Conservation (phyloP, 2,113 vertebrate species). For the Brevimyrus niger region DNA sequence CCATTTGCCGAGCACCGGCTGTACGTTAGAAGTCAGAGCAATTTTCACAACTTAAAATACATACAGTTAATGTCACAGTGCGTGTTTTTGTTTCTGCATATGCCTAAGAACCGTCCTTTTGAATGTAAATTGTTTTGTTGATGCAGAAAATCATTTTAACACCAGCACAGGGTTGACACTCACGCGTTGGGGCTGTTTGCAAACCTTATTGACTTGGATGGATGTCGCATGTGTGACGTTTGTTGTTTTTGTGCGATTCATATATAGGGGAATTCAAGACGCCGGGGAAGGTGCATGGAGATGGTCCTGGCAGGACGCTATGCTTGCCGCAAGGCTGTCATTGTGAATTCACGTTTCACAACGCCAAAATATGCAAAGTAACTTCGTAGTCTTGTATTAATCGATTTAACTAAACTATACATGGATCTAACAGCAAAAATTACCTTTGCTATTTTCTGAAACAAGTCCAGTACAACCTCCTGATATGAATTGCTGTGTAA, state of each 20-base stretch:
- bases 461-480: background rate
- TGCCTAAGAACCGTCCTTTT: background rate
- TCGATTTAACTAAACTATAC: background rate
- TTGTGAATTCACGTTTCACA: slow-evolving; percentile 57
- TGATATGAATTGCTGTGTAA: background rate
- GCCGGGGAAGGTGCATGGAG: slow-evolving; percentile 92
- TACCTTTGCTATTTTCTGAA: background rate
- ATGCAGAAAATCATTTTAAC: background rate
- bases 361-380: background rate
- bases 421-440: background rate
- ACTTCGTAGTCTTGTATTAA: background rate
- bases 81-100: background rate
- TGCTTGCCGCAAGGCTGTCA: slow-evolving; percentile 92
- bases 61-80: background rate
- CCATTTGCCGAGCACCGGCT: background rate
- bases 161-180: background rate
- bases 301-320: slow-evolving; percentile 95
- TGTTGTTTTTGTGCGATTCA: slow-evolving; percentile 36
- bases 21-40: background rate
- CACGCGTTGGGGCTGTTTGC: too few relatives aligned
- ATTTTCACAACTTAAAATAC: background rate
- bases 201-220: background rate
- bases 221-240: background rate
- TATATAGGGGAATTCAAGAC: slow-evolving; percentile 98
- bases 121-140: background rate